These are phyloP conservation scores for Polypedilum pembai DNA, from an alignment of 1,140 invertebrate species.

Conservation along the genomic window DNA sequence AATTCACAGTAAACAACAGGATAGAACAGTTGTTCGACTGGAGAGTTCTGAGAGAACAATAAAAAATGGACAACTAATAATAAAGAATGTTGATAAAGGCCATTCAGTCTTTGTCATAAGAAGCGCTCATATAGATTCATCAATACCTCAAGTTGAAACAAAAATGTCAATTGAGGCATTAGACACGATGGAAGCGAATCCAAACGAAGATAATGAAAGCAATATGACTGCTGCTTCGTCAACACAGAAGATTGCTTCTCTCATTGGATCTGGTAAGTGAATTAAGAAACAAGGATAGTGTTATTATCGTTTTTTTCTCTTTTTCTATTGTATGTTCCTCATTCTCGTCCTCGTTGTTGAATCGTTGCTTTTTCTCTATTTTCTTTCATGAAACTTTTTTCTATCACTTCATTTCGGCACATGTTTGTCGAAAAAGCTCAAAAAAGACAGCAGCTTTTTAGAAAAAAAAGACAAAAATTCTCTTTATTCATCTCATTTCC, in stretches of 20 bases:
- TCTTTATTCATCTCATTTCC: slow-evolving; percentile 11
- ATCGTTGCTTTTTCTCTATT: not conserved
- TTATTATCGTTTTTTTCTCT: not conserved
- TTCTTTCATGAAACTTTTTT: not conserved
- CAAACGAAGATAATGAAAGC: not conserved
- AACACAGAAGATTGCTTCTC: slow-evolving; percentile 16
- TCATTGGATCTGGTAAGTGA: not conserved
- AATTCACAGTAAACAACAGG: not conserved
- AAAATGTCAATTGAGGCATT: slow-evolving; percentile 6
- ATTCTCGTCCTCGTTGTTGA: not conserved
- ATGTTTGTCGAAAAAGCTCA: slow-evolving; percentile 5
- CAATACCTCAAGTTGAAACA: not conserved
- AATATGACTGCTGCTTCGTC: not conserved
- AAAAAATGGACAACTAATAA: slow-evolving; percentile 15
- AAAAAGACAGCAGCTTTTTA: not conserved
- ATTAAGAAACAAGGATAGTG: slow-evolving; percentile 11
- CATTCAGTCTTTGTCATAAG: slow-evolving; percentile 12
- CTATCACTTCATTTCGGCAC: slow-evolving; percentile 7
- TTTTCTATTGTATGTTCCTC: not conserved
- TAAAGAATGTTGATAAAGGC: slow-evolving; percentile 9
- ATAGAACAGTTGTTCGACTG: slow-evolving; percentile 1
- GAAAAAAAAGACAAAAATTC: not conserved
- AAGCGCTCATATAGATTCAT: not conserved
- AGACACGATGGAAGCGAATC: not conserved
- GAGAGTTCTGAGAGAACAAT: not conserved